Percentiles rank a stretch among this genome's conserved stretches.
Conservation (phyloP, 2,888 invertebrate genomes). For the Miltochrista miniata region DNA sequence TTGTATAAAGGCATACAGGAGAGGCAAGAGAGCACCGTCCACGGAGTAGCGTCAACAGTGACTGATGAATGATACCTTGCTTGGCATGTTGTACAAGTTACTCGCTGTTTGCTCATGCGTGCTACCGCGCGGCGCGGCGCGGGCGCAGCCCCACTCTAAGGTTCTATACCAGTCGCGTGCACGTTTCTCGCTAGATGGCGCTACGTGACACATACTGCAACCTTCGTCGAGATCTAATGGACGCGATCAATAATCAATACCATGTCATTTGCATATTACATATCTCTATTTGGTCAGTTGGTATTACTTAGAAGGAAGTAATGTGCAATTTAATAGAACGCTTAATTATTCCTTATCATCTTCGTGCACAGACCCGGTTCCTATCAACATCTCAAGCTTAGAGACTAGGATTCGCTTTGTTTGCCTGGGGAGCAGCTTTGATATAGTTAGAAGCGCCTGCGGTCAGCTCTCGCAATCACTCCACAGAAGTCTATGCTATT, state of each 20-base stretch:
- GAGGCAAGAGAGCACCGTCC: conserved; percentile 61
- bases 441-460: too few relatives aligned
- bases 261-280: neutral
- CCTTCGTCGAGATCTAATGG: neutral
- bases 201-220: conserved; percentile 4
- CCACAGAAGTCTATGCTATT: too few relatives aligned
- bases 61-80: conserved; percentile 57
- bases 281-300: neutral
- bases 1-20: conserved; percentile 53
- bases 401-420: too few relatives aligned
- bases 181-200: conserved; percentile 37
- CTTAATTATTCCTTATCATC: too few relatives aligned
- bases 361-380: too few relatives aligned
- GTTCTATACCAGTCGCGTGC: conserved; percentile 33
- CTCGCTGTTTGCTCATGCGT: conserved; percentile 56
- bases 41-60: conserved; percentile 59
- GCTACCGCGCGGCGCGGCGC: conserved; percentile 40
- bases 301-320: neutral
- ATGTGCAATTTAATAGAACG: neutral
- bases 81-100: conserved; percentile 55
- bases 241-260: neutral
- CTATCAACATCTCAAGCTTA: too few relatives aligned
- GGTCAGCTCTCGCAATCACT: too few relatives aligned
- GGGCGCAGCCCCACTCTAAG: conserved; percentile 38
- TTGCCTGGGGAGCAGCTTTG: too few relatives aligned